Conservation (phyloP, 2,797 vertebrate species). For the Oreonectes daqikongensis region DNA sequence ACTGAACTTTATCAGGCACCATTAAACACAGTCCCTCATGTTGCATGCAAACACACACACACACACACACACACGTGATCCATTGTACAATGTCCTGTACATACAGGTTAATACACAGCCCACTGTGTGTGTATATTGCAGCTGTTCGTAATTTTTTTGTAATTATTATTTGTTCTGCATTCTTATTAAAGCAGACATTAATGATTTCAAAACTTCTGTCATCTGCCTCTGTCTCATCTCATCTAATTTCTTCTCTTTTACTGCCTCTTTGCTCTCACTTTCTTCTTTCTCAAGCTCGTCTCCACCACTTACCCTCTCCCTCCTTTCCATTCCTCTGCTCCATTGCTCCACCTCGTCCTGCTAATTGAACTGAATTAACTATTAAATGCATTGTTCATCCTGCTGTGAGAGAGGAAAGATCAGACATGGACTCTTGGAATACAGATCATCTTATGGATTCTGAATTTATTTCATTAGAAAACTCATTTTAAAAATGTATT, state of each 20-base stretch:
- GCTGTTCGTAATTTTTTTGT: not conserved
- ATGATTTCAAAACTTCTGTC: not conserved
- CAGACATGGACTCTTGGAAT: constrained; percentile 9
- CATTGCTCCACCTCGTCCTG: constrained; percentile 28
- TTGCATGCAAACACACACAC: constrained; percentile 17
- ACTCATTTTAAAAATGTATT: too few species aligned
- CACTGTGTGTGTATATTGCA: not conserved
- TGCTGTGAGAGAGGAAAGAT: constrained; percentile 31
- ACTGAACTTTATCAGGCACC: constrained; percentile 30
- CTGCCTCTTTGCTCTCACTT: constrained; percentile 3
- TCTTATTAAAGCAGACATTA: not conserved
- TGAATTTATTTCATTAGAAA: not conserved
- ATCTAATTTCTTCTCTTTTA: not conserved
- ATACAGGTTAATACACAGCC: not conserved
- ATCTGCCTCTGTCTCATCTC: not conserved
- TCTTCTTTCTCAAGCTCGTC: constrained; percentile 13
- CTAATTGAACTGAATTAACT: constrained; percentile 57
- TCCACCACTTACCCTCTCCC: constrained; percentile 3
- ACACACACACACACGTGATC: constrained; percentile 7
- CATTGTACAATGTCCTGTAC: constrained; percentile 27
- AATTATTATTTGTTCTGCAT: not conserved
- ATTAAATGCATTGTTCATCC: constrained; percentile 45
- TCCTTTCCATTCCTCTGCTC: constrained; percentile 31
- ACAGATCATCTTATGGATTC: not conserved
- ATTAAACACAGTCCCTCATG: constrained; percentile 41